phyloP scores from a whole-genome alignment of 30 jellyfish, hydroid and myxozoan species.

The Pseudorhiza aurosa region DNA sequence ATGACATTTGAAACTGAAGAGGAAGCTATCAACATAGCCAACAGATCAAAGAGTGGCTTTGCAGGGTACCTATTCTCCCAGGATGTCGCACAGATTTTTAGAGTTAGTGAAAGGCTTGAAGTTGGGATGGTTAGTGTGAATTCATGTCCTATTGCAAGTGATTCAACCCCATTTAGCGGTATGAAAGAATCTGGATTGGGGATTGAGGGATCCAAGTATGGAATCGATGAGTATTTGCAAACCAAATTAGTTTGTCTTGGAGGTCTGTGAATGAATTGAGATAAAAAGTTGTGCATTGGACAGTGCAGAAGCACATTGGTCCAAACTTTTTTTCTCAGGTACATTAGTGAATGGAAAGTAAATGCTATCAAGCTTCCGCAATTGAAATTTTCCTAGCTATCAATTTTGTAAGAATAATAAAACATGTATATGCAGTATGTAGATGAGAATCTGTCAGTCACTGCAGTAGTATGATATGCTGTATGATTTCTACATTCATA shows the following conservation, averaged over 20 bases:
- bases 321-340: too few species aligned
- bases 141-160: constrained; percentile 75
- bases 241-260: constrained; percentile 80
- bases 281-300: too few species aligned
- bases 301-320: too few species aligned
- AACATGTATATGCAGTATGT: too few species aligned
- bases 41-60: constrained; percentile 70
- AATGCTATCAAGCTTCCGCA: too few species aligned
- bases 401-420: too few species aligned
- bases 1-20: constrained; percentile 77
- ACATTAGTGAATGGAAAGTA: too few species aligned
- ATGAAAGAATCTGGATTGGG: constrained; percentile 97
- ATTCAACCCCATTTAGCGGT: constrained; percentile 96
- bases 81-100: constrained; percentile 64
- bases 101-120: constrained; percentile 76
- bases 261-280: constrained; percentile 43
- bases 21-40: constrained; percentile 72
- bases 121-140: constrained; percentile 93
- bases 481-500: too few species aligned
- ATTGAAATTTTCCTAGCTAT: too few species aligned
- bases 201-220: constrained; percentile 91
- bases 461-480: too few species aligned
- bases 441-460: too few species aligned
- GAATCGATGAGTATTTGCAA: constrained; percentile 85
- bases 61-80: constrained; percentile 89